Base-by-base conservation (phyloP, 2,113 vertebrate species). In the Cynocephalus volans region DNA sequence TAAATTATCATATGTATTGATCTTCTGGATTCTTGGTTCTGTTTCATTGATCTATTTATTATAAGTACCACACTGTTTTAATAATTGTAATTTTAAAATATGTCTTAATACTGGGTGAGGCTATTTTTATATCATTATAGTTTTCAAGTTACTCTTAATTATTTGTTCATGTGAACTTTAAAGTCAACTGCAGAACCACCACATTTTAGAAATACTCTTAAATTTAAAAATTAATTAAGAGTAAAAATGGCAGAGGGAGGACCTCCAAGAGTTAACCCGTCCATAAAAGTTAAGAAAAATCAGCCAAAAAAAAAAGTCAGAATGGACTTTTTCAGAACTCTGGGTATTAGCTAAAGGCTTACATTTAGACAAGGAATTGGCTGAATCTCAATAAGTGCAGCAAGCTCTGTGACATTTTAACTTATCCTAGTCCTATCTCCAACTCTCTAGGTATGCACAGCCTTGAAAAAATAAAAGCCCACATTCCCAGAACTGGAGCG, bases 161-260 rank as follows among this genome's bases (percentile, higher is more conserved):
- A 60, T 87, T 87, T 94, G 4, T 83, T 56, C 62, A 84, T 36
- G 4, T 88, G 23, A 96, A 96, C 33, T 88, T 77, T 83, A 64
- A 96, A 75, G 77, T 36, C 23, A 96, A 88, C 41, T 73, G 36
- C 23, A 36, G 36, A 31, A 77, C 36, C 12, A 6, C 5, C 26
- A 52, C 76, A 83, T 69, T 67, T 88, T 56, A 45, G n/a, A 83
- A 92, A 88, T 31, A 52, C 14, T 79, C 79, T 70, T 88, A 45
- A 62, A 52, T 93, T 69, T 89, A 52, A 89, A 82, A 83, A 62
- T 89, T 87, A 65, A 52, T 48, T 52, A 58, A 89, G 36, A 60
- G 41, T 52, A 4, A 60, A 76, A 70, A 64, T 48, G 3, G 14
- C 45, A 86, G 31, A 70, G 60, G 13, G 28, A 58, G 15, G 6